Evolutionary conservation across 2,888 invertebrate species (phyloP).

Genomic region (Microctonus hyperodae): DNA sequence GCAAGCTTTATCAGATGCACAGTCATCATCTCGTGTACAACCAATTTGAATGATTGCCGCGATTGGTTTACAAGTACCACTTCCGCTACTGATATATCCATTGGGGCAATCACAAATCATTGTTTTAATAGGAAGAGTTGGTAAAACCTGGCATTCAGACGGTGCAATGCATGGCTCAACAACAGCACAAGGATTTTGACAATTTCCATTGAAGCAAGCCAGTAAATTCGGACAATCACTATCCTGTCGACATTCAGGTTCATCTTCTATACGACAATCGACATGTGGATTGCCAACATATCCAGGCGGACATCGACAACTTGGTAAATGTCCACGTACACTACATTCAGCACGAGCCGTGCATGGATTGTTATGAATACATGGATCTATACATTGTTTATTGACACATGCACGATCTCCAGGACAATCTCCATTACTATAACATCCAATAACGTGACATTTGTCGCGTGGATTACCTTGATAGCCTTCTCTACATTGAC

Average conservation of each 20-base stretch:
- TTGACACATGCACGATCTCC: conserved; percentile 84
- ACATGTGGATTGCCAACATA: conserved; percentile 83
- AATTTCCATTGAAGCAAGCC: conserved; percentile 83
- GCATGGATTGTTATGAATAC: conserved; percentile 79
- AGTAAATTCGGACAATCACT: conserved; percentile 80
- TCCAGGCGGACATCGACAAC: conserved; percentile 84
- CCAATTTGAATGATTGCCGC: conserved; percentile 70
- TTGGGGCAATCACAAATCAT: conserved; percentile 91
- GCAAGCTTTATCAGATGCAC: conserved; percentile 80
- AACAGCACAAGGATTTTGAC: conserved; percentile 82
- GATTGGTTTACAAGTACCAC: conserved; percentile 80
- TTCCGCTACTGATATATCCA: conserved; percentile 85
- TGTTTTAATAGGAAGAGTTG: conserved; percentile 83
- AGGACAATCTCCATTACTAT: conserved; percentile 88
- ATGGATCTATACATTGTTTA: conserved; percentile 86
- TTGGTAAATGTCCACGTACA: conserved; percentile 80
- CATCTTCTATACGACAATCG: conserved; percentile 76
- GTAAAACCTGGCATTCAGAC: conserved; percentile 81
- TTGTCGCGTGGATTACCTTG: conserved; percentile 76
- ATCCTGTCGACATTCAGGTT: conserved; percentile 81
- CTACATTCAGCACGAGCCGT: conserved; percentile 80
- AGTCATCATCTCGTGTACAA: conserved; percentile 81
- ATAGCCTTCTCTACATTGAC: conserved; percentile 82
- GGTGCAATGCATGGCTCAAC: conserved; percentile 82
- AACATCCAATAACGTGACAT: conserved; percentile 82